phyloP scores from a whole-genome alignment of 2,113 vertebrate species.

The Pelecanoides urinatrix region DNA sequence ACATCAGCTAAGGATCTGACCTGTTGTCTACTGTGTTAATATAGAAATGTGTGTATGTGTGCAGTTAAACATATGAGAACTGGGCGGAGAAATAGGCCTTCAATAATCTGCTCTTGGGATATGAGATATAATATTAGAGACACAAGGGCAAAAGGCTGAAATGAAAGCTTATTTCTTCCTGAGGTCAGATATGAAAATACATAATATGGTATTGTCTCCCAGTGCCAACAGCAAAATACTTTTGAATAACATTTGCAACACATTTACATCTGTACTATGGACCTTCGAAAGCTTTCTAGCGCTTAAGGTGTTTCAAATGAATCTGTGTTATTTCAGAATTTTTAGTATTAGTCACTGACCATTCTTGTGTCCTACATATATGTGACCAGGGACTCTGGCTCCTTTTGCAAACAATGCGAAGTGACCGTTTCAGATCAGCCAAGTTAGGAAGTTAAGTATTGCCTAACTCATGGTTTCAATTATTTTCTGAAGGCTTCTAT shows the following conservation, averaged over 20 bases:
- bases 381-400: fast-evolving
- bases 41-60: neutral
- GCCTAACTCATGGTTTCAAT: neutral
- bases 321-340: neutral
- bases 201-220: neutral
- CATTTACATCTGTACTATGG: neutral
- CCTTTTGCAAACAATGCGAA: neutral
- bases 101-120: neutral
- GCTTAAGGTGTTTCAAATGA: neutral
- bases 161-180: neutral
- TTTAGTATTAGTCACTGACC: neutral
- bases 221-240: neutral
- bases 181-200: neutral
- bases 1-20: neutral
- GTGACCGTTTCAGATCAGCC: neutral
- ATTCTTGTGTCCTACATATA: neutral
- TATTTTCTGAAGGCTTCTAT: neutral
- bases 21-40: neutral
- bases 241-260: neutral
- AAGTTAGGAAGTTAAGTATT: neutral
- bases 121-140: neutral
- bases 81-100: neutral
- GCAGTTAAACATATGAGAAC: neutral
- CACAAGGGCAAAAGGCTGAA: neutral
- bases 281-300: neutral